These are phyloP conservation scores for Acleris emargana DNA, from an alignment of 2,888 invertebrate species.

Conservation along the genomic window DNA sequence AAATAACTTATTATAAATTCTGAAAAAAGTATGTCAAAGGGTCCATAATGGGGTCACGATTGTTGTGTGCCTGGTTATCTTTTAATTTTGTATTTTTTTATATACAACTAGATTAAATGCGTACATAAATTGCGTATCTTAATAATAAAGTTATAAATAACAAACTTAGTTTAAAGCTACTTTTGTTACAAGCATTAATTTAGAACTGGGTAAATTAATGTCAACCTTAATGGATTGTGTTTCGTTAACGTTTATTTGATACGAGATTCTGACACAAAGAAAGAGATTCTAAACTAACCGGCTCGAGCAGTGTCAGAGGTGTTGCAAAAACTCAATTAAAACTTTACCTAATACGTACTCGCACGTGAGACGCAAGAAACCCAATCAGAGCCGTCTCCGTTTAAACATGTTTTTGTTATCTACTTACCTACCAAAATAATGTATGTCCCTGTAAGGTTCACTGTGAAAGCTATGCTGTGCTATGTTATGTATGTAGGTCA, in stretches of 20 bases:
- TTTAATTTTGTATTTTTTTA: too few species aligned
- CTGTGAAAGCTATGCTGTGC: not conserved
- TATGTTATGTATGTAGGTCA: not conserved
- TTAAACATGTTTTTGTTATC: slow-evolving; percentile 37
- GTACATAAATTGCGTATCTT: too few species aligned
- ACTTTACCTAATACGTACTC: slow-evolving; percentile 57
- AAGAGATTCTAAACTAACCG: not conserved
- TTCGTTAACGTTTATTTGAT: not conserved
- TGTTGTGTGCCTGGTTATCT: too few species aligned
- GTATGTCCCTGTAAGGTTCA: slow-evolving; percentile 5
- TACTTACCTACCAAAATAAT: slow-evolving; percentile 14
- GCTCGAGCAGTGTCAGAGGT: slow-evolving; percentile 39
- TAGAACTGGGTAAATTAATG: not conserved
- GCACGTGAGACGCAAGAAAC: slow-evolving; percentile 47
- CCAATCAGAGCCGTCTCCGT: slow-evolving; percentile 42
- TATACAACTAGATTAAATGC: too few species aligned
- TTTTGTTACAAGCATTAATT: not conserved
- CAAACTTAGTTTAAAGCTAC: not conserved
- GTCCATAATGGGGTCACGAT: too few species aligned
- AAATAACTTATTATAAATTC: too few species aligned
- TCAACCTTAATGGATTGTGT: too few species aligned
- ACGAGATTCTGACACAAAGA: not conserved
- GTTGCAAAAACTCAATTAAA: slow-evolving; percentile 70
- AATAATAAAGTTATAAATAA: not conserved
- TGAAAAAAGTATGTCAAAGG: too few species aligned